phyloP scores from a whole-genome alignment of 2,113 vertebrate species.

The Oxyura jamaicensis region DNA sequence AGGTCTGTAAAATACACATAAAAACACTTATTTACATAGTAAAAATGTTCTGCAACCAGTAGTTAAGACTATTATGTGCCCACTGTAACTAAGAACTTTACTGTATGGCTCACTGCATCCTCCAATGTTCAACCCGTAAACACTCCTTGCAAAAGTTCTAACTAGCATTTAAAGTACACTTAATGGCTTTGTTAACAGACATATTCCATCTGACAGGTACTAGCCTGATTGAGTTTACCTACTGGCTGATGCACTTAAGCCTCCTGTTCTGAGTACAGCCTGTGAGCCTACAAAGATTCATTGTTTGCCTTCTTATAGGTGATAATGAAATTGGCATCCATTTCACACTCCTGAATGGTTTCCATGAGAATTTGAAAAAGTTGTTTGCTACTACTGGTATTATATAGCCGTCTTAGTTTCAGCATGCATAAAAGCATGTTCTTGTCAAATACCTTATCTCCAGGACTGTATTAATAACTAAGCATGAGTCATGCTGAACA shows the following conservation, averaged over 20 bases:
- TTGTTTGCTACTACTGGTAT: slow-evolving; percentile 53
- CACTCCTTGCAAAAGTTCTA: not conserved
- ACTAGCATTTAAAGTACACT: not conserved
- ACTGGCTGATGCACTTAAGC: slow-evolving; percentile 3
- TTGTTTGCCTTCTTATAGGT: slow-evolving; percentile 57
- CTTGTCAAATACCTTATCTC: slow-evolving; percentile 70
- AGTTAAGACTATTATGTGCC: not conserved
- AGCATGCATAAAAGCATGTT: slow-evolving; percentile 44
- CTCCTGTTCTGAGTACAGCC: not conserved
- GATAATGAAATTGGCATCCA: slow-evolving; percentile 49
- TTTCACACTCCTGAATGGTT: slow-evolving; percentile 46
- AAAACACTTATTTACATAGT: not conserved
- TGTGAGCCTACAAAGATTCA: slow-evolving; percentile 47
- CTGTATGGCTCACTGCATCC: not conserved
- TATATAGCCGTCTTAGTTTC: slow-evolving; percentile 57
- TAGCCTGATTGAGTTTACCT: not conserved
- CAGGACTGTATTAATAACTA: slow-evolving; percentile 46
- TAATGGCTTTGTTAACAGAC: slow-evolving; percentile 6
- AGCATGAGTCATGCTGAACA: slow-evolving; percentile 44
- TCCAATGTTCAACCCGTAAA: not conserved
- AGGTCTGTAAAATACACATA: not conserved
- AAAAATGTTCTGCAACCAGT: not conserved
- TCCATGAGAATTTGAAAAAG: slow-evolving; percentile 21
- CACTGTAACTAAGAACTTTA: not conserved
- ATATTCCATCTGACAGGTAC: not conserved